These are phyloP conservation scores for Pagrus major DNA, from an alignment of 2,113 vertebrate species.

Conservation along the genomic window DNA sequence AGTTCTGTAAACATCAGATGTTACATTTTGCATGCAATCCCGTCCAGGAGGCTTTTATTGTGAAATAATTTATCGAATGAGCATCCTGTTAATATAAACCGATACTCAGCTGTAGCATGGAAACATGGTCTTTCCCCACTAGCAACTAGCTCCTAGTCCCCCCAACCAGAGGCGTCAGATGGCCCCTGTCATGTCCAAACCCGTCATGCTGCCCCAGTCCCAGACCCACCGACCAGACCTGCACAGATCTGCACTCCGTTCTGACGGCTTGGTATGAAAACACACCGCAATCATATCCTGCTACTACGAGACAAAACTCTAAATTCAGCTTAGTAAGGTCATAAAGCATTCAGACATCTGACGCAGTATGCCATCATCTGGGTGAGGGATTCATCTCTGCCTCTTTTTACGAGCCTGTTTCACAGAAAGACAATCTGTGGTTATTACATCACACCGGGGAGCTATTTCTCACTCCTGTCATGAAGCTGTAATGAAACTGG, in stretches of 20 bases:
- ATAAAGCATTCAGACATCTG: slow-evolving; percentile 12
- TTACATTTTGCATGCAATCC: no score
- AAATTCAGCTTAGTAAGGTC: not conserved
- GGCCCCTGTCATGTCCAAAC: slow-evolving; percentile 92
- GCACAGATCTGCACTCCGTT: slow-evolving; percentile 88
- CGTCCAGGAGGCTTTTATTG: not conserved
- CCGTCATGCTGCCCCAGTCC: slow-evolving; percentile 93
- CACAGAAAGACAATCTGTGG: slow-evolving; percentile 12
- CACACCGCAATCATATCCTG: not conserved
- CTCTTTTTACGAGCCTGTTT: slow-evolving; percentile 25
- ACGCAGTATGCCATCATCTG: not conserved
- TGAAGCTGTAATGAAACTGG: not conserved
- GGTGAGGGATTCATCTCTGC: slow-evolving; percentile 7
- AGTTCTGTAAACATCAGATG: slow-evolving; percentile 58
- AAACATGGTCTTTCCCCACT: slow-evolving; percentile 45
- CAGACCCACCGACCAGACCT: slow-evolving; percentile 81
- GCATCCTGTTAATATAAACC: not conserved
- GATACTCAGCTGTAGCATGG: slow-evolving; percentile 24
- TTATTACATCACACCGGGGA: slow-evolving; percentile 45
- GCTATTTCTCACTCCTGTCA: slow-evolving; percentile 12
- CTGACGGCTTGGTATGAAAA: slow-evolving; percentile 92
- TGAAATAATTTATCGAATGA: not conserved
- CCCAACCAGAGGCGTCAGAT: slow-evolving; percentile 90
- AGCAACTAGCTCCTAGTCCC: slow-evolving; percentile 96
- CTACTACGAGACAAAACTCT: no score